Evolutionary conservation across 1,140 invertebrate species (phyloP), one percentile per base, ranked within the genome.

Genomic region (Elysia chlorotica): DNA sequence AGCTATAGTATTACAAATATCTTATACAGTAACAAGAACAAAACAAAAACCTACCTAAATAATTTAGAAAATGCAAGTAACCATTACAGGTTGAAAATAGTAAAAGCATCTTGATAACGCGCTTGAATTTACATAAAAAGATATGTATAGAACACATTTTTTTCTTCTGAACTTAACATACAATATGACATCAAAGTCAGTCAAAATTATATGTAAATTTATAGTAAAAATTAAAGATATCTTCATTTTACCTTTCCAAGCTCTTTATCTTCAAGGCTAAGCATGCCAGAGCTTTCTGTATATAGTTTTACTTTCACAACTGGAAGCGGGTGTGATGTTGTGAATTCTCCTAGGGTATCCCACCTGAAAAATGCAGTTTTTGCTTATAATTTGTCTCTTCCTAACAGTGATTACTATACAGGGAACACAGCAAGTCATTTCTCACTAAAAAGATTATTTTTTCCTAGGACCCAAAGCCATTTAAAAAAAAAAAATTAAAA

Each of bases 231-330:
- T 28, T 57, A n/a, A n/a, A n/a, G n/a, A n/a, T n/a, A n/a, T n/a
- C n/a, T n/a, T n/a, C n/a, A n/a, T n/a, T n/a, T 77, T 74, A 98
- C 95, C 91, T 97, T 98, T 41, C 97, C 98, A 30, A 99, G 86
- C 89, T 99, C 97, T 85, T 99, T 99, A 84, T 99, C 98, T 89
- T 99, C 98, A 56, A 99, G 89, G n/a, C 96, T 95, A 17, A 99
- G 88, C 90, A 99, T 96, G 33, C 95, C 95, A 28, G 96, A 95
- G 86, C 97, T 99, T 90, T 99, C 98, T 0, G 97, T 98, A 83
- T 96, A 98, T n/a, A 98, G 87, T 83, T 92, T 92, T 0, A 99
- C 93, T 91, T 99, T 99, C 0, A 99, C 96, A 38, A 94, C 91
- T 56, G 98, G 98, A 62, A 99, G 89, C 17, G 97, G 95, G 86